Evolutionary conservation across 1,140 invertebrate genomes (phyloP), one percentile per base, ranked within the genome.

Genomic region (Drosophila teissieri): DNA sequence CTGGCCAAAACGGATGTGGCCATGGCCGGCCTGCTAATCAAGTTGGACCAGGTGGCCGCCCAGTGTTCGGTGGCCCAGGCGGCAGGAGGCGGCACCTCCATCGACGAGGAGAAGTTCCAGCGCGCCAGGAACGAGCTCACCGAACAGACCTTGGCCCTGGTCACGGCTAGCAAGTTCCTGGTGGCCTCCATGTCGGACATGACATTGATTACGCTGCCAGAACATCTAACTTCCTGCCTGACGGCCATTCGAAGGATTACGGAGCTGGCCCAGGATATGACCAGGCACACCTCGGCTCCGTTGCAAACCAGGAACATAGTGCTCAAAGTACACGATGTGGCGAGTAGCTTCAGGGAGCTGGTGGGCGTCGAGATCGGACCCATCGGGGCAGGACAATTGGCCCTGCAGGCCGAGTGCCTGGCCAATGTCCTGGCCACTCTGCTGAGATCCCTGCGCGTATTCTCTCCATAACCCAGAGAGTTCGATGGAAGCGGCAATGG

Each of bases 401-500:
- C 95, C 63, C 93, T 95, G 39, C 95, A 96, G 86, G 97, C 97
- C 0, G 97, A 97, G 78, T 95, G 95, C 45, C 91, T 98, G 68
- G 97, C 97, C 4, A 95, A 95, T 82, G 95, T 97, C 5, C 93
- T 98, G 63, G 96, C 96, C 44, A 95, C 96, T 17, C 92, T 98
- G 52, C 93, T 98, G 75, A 94, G 96, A 79, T 96, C 96, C 80
- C 93, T 98, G 65, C 94, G 96, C 77, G 95, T 96, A n/a, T 96
- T 97, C 91, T 96, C 95, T 46, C 95, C 95, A 55, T 96, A 93
- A 57, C 73, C 73, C 73, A 39, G 48, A 44, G 64, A 24, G 46
- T 64, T 6, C 17, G 46, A 63, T 27, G 64, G 11, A 14, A 37
- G 45, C 44, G 57, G 34, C 48, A 19, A 27, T 12, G 57, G 34